Conservation (phyloP, 2,888 invertebrate genomes). For the Phrixothrix hirtus region DNA sequence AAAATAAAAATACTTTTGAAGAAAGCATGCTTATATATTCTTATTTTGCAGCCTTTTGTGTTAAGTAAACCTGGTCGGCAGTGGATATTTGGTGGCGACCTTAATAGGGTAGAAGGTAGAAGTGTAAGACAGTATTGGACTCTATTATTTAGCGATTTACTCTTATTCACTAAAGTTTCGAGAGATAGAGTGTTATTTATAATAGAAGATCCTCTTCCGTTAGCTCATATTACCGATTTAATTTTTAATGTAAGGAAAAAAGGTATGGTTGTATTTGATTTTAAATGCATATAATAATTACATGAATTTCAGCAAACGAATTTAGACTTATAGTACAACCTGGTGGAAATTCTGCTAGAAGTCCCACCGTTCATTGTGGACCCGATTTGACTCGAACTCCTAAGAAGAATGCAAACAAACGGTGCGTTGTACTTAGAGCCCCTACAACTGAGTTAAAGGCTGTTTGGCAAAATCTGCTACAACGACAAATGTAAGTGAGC, state of each 20-base stretch:
- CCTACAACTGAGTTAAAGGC: conserved; percentile 85
- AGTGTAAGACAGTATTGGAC: conserved; percentile 85
- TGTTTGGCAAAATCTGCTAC: conserved; percentile 87
- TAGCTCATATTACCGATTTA: conserved; percentile 78
- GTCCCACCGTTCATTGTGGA: conserved; percentile 74
- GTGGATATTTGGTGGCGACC: conserved; percentile 88
- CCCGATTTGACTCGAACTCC: conserved; percentile 66
- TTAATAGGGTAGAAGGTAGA: conserved; percentile 81
- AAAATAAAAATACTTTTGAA: no score
- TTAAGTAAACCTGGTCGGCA: conserved; percentile 81
- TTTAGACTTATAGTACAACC: conserved; percentile 78
- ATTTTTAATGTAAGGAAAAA: conserved; percentile 86
- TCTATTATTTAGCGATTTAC: conserved; percentile 79
- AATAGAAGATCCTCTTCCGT: conserved; percentile 81
- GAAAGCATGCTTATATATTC: neutral
- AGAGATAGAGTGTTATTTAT: conserved; percentile 85
- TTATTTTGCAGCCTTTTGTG: conserved; percentile 70
- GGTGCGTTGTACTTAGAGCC: conserved; percentile 75
- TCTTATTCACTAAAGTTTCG: conserved; percentile 84
- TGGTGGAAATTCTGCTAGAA: conserved; percentile 65
- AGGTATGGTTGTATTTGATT: conserved; percentile 58
- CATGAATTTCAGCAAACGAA: conserved; percentile 69
- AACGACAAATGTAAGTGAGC: conserved; percentile 79
- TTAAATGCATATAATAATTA: neutral
- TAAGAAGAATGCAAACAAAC: conserved; percentile 66